Base-by-base conservation (phyloP, 2,113 vertebrate species). In the Eclectus roratus region DNA sequence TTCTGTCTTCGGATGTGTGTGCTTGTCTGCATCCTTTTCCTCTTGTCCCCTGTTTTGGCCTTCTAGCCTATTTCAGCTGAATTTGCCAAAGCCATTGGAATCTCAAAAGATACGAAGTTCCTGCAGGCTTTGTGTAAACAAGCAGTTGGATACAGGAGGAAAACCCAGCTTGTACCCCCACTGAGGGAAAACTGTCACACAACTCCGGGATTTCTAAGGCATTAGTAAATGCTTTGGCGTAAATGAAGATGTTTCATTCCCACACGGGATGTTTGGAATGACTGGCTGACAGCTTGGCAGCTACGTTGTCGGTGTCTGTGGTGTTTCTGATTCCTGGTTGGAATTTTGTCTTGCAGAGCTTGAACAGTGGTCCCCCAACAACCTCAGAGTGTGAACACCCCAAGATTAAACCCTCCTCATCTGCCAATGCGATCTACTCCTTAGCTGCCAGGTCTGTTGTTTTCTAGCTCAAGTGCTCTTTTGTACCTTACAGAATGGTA, bases 381-480 rank as follows among this genome's bases (percentile, higher is more conserved):
- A 94, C 97, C 89, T 96, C 97, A 46, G 99, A 99, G 73, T 98
- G 98, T 58, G 99, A 99, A 83, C 98, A 97, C 96, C 98, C 99
- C 85, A 99, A 99, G 98, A 99, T 99, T 61, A 99, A 99, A 94
- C 98, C 99, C 27, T 99, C 99, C 3, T 97, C 98, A 0, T 99
- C 99, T 13, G 99, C 99, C 86, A 99, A 98, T 23, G 99, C 99
- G 66, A 99, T 99, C 97, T 99, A 99, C 80, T 96, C 99, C 43
- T 96, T 99, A 96, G 98, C 99, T 64, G 91, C 88, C 97, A 99
- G 99, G 99, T 99, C 94, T 93, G 94, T 87, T 68, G 44, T 58
- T 84, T 50, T 35, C 17, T 44, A 31, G 31, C 37, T 65, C 28
- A 50, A 19, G 15, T 23, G 11, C 19, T 71, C 37, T 77, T 66